Evolutionary conservation across 1,140 invertebrate species (phyloP).

Genomic region (Nasonia giraulti): DNA sequence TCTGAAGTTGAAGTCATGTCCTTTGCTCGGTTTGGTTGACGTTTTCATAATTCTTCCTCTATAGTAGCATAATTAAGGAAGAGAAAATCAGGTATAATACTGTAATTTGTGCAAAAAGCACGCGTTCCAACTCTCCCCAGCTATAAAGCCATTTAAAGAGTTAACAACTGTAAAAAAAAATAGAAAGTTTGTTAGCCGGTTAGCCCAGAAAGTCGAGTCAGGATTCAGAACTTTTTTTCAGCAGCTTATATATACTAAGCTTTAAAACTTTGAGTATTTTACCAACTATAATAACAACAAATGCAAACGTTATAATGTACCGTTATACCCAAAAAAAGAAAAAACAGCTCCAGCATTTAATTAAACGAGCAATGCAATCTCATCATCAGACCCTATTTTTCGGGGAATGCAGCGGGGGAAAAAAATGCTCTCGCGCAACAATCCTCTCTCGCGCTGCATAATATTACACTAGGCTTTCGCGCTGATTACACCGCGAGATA

Average conservation of each 20-base stretch:
- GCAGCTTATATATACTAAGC: not conserved
- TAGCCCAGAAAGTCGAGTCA: not conserved
- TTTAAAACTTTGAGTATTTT: not conserved
- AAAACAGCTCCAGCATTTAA: not conserved
- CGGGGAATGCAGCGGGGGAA: not conserved
- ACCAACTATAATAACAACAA: not conserved
- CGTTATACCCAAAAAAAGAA: not conserved
- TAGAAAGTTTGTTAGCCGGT: not conserved
- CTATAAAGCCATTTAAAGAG: not conserved
- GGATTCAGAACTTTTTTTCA: not conserved
- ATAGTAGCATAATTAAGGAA: no score
- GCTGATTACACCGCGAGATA: conserved; percentile 35
- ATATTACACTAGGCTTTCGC: conserved; percentile 9
- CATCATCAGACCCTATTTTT: conserved; percentile 9
- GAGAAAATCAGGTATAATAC: not conserved
- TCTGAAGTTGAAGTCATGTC: no score
- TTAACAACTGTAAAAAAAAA: not conserved
- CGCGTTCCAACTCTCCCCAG: not conserved
- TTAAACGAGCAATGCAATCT: conserved; percentile 1
- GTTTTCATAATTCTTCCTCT: no score
- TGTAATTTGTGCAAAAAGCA: not conserved
- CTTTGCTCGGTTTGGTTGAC: no score
- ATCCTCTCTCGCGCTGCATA: not conserved
- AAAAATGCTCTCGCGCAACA: not conserved
- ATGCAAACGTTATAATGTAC: not conserved